Percentiles rank a stretch among this genome's conserved stretches.
These are phyloP conservation scores for Propsilocerus akamusi DNA, from an alignment of 1,140 invertebrate genomes.

Conservation along the genomic window DNA sequence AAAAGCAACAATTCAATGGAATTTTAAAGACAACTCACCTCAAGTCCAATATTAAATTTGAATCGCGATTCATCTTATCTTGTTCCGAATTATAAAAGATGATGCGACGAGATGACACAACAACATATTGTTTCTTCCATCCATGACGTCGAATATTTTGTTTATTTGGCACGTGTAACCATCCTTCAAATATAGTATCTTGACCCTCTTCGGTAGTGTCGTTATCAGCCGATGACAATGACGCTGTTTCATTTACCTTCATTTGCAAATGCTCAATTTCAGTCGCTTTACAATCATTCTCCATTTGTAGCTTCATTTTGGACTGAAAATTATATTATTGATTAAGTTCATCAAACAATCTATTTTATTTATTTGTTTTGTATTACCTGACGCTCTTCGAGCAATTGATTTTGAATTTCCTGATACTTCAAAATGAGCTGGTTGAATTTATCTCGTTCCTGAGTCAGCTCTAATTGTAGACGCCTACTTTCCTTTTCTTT, in stretches of 20 bases:
- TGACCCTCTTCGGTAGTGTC: constrained; percentile 51
- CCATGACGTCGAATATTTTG: constrained; percentile 89
- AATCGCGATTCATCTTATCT: constrained; percentile 82
- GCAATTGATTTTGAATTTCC: constrained; percentile 54
- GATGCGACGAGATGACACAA: constrained; percentile 91
- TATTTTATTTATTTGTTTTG: too few relatives aligned
- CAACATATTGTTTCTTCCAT: constrained; percentile 94
- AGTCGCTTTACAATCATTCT: constrained; percentile 84
- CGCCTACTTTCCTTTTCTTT: constrained; percentile 93
- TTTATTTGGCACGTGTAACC: constrained; percentile 87
- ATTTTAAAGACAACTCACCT: constrained; percentile 32
- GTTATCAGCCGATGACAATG: constrained; percentile 74
- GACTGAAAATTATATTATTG: constrained; percentile 26
- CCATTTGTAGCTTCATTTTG: constrained; percentile 75
- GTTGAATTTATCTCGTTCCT: constrained; percentile 84
- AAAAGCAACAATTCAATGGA: background rate
- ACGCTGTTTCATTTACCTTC: constrained; percentile 77
- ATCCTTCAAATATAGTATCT: constrained; percentile 78
- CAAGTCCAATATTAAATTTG: constrained; percentile 85
- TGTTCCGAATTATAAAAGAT: constrained; percentile 93
- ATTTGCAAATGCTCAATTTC: constrained; percentile 85
- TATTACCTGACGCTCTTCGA: constrained; percentile 35
- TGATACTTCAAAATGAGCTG: constrained; percentile 68
- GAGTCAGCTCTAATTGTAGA: constrained; percentile 86
- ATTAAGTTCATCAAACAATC: background rate